Evolutionary conservation across 1,140 invertebrate genomes (phyloP), one percentile per base, ranked within the genome.

Genomic region (Akabosia matsudoensis): DNA sequence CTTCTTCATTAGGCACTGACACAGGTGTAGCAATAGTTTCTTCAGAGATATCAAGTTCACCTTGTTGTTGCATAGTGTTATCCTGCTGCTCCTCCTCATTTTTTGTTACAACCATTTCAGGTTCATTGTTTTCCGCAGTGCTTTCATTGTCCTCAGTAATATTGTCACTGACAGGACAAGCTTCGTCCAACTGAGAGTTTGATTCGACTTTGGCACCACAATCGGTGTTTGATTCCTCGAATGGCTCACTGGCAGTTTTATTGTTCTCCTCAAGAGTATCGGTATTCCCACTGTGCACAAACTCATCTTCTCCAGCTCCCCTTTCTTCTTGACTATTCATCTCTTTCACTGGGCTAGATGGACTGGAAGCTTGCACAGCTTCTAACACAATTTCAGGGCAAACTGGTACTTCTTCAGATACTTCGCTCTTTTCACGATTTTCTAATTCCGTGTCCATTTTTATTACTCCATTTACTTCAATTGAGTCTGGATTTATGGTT

Each of bases 381-480:
- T 56, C 54, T 45, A 18, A 18, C 54, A n/a, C 7, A 22, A 22
- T 7, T 16, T 56, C 13, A 56, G 54, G 54, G 54, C 54, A 56
- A 13, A n/a, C 54, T 56, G 54, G 13, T n/a, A 56, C 54, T n/a
- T 16, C 54, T 56, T 56, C 7, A 16, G 54, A 22, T 4, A 56
- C n/a, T 4, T 10, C 54, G 24, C 22, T 24, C 24, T 56, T 22
- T 56, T 56, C 54, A 56, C 54, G 54, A n/a, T 56, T 56, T 24
- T 56, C 54, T 56, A 22, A 56, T 24, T 56, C 54, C 22, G 4
- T 24, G 54, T 56, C 54, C 14, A 22, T 56, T 56, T 56, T 56
- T 56, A 56, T 56, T 56, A 56, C 54, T 56, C 54, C 54, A 56
- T 56, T 56, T 56, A 56, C 54, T 56, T 56, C 54, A 56, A 56